Conservation (phyloP, 2,113 vertebrate genomes). For the Rhombomys opimus region DNA sequence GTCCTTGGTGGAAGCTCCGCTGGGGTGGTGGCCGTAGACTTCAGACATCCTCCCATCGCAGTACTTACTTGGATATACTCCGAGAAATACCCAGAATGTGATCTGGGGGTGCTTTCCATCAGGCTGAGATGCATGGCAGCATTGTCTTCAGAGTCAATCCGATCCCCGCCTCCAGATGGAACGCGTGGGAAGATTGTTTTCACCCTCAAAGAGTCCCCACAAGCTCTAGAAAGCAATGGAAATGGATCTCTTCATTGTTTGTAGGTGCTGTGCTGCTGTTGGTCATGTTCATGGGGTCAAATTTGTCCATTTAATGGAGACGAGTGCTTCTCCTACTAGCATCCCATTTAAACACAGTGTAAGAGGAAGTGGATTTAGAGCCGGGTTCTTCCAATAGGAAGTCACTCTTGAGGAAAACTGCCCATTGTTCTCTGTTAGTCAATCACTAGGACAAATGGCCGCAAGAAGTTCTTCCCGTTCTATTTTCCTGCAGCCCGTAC, state of each 20-base stretch:
- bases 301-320: conserved; percentile 73
- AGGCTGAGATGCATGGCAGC: background rate
- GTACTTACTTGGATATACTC: conserved; percentile 20
- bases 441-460: conserved; percentile 68
- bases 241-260: conserved; percentile 59
- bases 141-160: background rate
- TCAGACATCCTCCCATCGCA: background rate
- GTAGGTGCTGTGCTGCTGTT: conserved; percentile 26
- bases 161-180: background rate
- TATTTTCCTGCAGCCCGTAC: conserved; percentile 48
- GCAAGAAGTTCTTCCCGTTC: conserved; percentile 65
- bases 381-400: conserved; percentile 49
- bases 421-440: conserved; percentile 63
- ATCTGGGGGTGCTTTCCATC: background rate
- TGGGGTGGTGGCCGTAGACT: background rate
- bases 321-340: conserved; percentile 64
- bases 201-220: conserved; percentile 33
- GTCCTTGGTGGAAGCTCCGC: background rate
- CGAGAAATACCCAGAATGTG: conserved; percentile 21
- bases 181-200: conserved; percentile 43
- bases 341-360: conserved; percentile 59
- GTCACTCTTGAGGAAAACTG: conserved; percentile 10
- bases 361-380: conserved; percentile 47
- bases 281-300: conserved; percentile 47
- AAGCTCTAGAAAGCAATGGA: conserved; percentile 33